Percentiles rank a stretch among this genome's conserved stretches.
Conservation (phyloP, 2,888 invertebrate species). For the Melinopterus prodromus region DNA sequence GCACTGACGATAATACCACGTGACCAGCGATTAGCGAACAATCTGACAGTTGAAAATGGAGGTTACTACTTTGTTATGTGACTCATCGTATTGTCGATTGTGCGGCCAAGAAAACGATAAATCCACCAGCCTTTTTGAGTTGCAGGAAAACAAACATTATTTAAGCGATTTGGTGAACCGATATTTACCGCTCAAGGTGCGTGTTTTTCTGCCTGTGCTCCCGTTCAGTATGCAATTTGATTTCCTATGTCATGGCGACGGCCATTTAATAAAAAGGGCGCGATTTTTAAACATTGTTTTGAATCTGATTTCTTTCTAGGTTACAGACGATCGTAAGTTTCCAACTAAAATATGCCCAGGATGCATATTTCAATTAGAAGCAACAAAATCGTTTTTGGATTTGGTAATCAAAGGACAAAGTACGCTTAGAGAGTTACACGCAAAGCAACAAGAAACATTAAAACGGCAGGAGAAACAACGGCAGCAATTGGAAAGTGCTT, state of each 20-base stretch:
- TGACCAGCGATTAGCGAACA: not conserved
- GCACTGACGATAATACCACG: not conserved
- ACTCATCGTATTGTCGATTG: slow-evolving; percentile 78
- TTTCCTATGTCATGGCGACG: slow-evolving; percentile 46
- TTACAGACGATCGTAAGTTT: slow-evolving; percentile 73
- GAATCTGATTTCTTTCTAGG: slow-evolving; percentile 61
- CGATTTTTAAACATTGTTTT: slow-evolving; percentile 48
- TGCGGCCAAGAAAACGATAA: slow-evolving; percentile 78
- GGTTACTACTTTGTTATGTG: slow-evolving; percentile 63
- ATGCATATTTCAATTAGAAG: slow-evolving; percentile 78
- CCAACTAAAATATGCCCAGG: slow-evolving; percentile 80
- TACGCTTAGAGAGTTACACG: slow-evolving; percentile 63
- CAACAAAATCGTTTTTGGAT: slow-evolving; percentile 77
- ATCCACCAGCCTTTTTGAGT: slow-evolving; percentile 70
- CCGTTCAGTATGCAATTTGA: slow-evolving; percentile 53
- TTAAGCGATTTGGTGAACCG: slow-evolving; percentile 73
- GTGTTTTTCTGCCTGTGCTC: slow-evolving; percentile 44
- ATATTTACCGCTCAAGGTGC: slow-evolving; percentile 79
- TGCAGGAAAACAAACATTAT: slow-evolving; percentile 67
- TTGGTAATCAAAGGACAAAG: slow-evolving; percentile 76
- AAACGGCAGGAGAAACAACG: slow-evolving; percentile 57
- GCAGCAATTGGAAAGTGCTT: slow-evolving; percentile 53
- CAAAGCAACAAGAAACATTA: slow-evolving; percentile 59
- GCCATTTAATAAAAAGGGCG: slow-evolving; percentile 37
- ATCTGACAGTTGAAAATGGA: slow-evolving; percentile 49